Base-by-base conservation (phyloP, 2,797 vertebrate species). In the Esox lucius region DNA sequence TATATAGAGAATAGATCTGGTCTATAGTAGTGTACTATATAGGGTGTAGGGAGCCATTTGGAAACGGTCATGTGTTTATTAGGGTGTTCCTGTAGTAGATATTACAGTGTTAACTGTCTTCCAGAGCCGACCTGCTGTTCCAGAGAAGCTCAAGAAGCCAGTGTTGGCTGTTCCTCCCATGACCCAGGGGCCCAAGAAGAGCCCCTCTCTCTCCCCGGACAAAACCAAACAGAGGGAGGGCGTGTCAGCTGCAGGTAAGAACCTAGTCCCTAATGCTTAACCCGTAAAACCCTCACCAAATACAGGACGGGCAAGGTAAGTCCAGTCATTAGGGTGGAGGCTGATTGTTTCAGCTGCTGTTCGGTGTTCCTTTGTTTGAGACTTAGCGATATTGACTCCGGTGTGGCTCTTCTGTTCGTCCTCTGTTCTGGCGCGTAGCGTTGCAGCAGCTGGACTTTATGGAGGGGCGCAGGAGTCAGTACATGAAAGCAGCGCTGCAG, bases 401-500 rank as follows among this genome's bases (percentile, higher is more conserved):
- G 3, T 35, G 7, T 39, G 35, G 35, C 35, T 39, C 35, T 39
- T 39, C 35, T 39, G 35, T 39, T 35, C 35, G 35, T 39, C 35
- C 4, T 70, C 39, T 66, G 22, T 1, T 61, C 73, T 39, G 35
- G 35, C 11, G 15, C 46, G 31, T 82, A 99, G 98, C 84, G 31
- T 88, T 78, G 56, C 93, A 96, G 79, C 96, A 97, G 88, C 87
- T 98, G 84, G 94, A 94, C 80, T 92, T 97, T 81, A 86, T 99
- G 80, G 96, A 98, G 91, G 91, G 90, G 81, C 94, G 96, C 46
- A 98, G 88, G 90, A 95, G 95, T 82, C 95, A 97, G 83, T 98
- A 96, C 90, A 85, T 97, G 90, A 96, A 94, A 86, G 97, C 97
- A 3, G 97, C 98, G 0, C 76, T 98, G 83, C 95, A 96, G 87